Evolutionary conservation across 2,797 vertebrate species (phyloP).

Genomic region (Squalus acanthias): DNA sequence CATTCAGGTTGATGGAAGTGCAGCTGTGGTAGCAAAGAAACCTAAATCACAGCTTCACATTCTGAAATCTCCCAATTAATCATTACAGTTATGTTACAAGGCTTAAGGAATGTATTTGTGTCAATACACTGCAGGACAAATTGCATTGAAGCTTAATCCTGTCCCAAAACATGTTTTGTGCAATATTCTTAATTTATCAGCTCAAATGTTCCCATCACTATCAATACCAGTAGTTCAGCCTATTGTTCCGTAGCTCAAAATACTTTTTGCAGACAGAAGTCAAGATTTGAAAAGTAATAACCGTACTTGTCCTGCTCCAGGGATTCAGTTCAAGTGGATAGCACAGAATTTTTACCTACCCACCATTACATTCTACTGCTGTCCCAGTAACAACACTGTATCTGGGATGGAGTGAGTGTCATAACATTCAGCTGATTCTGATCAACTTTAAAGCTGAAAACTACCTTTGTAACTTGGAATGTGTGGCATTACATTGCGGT

Average conservation of each 20-base stretch:
- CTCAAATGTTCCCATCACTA: background rate
- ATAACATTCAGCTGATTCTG: background rate
- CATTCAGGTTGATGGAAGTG: background rate
- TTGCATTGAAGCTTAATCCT: background rate
- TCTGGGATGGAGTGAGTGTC: background rate
- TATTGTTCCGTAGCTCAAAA: background rate
- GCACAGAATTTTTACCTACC: background rate
- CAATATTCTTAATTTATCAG: background rate
- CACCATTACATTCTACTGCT: background rate
- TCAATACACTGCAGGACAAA: background rate
- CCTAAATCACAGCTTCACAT: background rate
- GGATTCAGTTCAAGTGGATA: background rate
- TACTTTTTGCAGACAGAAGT: background rate
- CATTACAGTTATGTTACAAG: background rate
- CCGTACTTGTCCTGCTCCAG: background rate
- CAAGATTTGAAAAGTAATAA: background rate
- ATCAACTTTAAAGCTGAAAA: background rate
- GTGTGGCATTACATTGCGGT: background rate
- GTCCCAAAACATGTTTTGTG: background rate
- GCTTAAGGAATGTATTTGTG: background rate
- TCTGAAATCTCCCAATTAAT: background rate
- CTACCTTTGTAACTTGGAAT: conserved; percentile 5
- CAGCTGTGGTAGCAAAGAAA: background rate
- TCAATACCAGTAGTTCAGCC: background rate
- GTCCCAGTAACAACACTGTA: background rate